Conservation (phyloP, 2,888 invertebrate genomes). For the Eumerus sabulonum region DNA sequence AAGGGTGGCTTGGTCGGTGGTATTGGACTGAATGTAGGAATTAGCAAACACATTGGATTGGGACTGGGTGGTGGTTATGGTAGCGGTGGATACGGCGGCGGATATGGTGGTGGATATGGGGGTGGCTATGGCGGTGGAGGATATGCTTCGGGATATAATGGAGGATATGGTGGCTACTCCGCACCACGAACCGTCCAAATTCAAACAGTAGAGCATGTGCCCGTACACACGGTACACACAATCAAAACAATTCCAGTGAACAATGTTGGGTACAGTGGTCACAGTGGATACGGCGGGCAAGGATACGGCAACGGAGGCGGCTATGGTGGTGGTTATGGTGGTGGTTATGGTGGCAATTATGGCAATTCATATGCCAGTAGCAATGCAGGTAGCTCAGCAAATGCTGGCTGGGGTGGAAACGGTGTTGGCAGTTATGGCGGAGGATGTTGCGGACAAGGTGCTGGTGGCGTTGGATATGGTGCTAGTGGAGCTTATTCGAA, state of each 20-base stretch:
- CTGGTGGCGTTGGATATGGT: constrained; percentile 13
- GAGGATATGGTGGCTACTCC: constrained; percentile 45
- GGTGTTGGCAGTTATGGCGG: constrained; percentile 48
- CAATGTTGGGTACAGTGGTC: constrained; percentile 27
- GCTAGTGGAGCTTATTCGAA: constrained; percentile 37
- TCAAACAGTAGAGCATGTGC: constrained; percentile 53
- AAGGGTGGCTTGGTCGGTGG: constrained; percentile 44
- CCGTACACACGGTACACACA: constrained; percentile 56
- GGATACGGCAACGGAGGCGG: constrained; percentile 30
- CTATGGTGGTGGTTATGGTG: constrained; percentile 28
- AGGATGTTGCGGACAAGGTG: constrained; percentile 33
- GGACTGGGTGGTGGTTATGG: constrained; percentile 51
- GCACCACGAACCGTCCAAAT: constrained; percentile 43
- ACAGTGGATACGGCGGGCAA: constrained; percentile 21
- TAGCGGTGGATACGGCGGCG: constrained; percentile 8
- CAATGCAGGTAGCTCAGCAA: constrained; percentile 24
- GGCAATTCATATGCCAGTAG: constrained; percentile 19
- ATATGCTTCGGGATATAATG: constrained; percentile 12
- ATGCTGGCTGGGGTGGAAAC: constrained; percentile 33
- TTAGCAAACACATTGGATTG: constrained; percentile 38
- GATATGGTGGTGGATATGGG: constrained; percentile 19
- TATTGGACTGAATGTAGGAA: constrained; percentile 44
- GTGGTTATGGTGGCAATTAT: constrained; percentile 3
- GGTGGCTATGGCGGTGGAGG: constrained; percentile 34
- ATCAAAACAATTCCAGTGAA: constrained; percentile 41